Evolutionary conservation across 2,113 vertebrate species (phyloP).

Genomic region (Brachirus orientalis): DNA sequence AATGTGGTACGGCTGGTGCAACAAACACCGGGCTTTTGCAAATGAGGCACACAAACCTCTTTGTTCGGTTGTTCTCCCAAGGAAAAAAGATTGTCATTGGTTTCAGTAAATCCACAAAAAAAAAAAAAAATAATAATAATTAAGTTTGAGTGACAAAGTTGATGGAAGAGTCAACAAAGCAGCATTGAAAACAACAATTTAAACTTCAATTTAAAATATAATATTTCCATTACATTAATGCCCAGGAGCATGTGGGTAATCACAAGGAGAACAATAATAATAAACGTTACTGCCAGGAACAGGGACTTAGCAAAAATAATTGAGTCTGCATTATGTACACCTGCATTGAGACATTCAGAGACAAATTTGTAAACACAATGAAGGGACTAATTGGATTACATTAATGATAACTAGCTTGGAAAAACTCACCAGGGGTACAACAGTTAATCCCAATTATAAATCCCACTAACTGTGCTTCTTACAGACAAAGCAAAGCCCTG

Average conservation of each 20-base stretch:
- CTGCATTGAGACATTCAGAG: constrained; percentile 45
- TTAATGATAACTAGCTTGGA: constrained; percentile 66
- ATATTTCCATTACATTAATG: background rate
- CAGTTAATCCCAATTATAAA: constrained; percentile 72
- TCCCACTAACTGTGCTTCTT: constrained; percentile 48
- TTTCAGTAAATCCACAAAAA: background rate
- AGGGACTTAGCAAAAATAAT: constrained; percentile 18
- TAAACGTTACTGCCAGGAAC: background rate
- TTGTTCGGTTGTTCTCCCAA: background rate
- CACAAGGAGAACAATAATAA: background rate
- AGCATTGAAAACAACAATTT: background rate
- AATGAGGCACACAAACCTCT: background rate
- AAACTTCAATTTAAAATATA: background rate
- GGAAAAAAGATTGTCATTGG: background rate
- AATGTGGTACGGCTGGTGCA: background rate
- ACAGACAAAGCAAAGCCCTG: constrained; percentile 53
- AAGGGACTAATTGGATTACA: constrained; percentile 67
- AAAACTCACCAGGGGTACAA: constrained; percentile 59
- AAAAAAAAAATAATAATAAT: too few species aligned
- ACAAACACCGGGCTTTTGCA: background rate
- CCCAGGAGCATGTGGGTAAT: background rate
- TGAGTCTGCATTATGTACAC: constrained; percentile 30
- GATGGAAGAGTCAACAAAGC: constrained; percentile 7
- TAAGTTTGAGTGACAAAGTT: background rate
- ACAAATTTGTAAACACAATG: constrained; percentile 49